Conservation (phyloP, 2,888 invertebrate genomes). For the Osmoderma eremita region DNA sequence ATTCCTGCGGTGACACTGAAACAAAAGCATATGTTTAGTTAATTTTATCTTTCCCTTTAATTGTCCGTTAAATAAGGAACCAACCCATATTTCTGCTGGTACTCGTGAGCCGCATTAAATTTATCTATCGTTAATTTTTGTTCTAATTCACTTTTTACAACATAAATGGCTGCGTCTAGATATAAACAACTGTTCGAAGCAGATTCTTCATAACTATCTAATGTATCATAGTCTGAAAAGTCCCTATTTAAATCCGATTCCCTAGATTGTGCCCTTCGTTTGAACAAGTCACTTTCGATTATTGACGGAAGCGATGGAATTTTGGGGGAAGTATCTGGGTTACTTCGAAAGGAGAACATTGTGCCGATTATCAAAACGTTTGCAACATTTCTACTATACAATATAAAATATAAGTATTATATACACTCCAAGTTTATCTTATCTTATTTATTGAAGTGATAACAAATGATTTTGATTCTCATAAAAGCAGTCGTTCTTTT, state of each 20-base stretch:
- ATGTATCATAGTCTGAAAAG: slow-evolving; percentile 48
- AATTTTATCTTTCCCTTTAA: too few species aligned
- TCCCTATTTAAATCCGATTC: slow-evolving; percentile 46
- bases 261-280: slow-evolving; percentile 55
- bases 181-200: slow-evolving; percentile 23
- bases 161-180: slow-evolving; percentile 12
- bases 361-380: background rate
- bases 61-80: background rate
- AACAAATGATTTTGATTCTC: background rate
- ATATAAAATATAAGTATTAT: background rate
- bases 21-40: slow-evolving; percentile 38
- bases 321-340: slow-evolving; percentile 56
- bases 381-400: slow-evolving; percentile 1
- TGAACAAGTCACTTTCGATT: slow-evolving; percentile 54
- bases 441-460: slow-evolving; percentile 18
- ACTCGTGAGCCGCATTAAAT: slow-evolving; percentile 15
- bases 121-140: slow-evolving; percentile 8
- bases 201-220: slow-evolving; percentile 21
- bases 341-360: slow-evolving; percentile 34
- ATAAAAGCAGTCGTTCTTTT: too few species aligned
- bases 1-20: slow-evolving; percentile 69
- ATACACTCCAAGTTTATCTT: slow-evolving; percentile 2
- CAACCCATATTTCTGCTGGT: slow-evolving; percentile 24
- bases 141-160: slow-evolving; percentile 27
- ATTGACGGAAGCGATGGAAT: slow-evolving; percentile 55